Conservation (phyloP, 1,140 invertebrate genomes). For the Drosophila kikkawai region DNA sequence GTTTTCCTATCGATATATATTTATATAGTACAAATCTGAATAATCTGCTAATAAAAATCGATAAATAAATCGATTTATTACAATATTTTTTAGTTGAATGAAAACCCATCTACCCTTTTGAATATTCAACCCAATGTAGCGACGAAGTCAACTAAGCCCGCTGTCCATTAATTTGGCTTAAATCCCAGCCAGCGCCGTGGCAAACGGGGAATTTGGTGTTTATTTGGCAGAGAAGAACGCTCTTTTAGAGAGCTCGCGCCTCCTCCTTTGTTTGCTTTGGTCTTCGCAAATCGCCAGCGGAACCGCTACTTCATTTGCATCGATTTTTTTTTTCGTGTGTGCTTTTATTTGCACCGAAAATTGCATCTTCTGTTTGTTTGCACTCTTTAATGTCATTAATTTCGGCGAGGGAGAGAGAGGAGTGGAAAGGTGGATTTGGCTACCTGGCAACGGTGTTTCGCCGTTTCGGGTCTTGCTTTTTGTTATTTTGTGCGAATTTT, state of each 20-base stretch:
- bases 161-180: slow-evolving; percentile 80
- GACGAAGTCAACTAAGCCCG: slow-evolving; percentile 16
- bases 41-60: no score
- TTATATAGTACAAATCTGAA: no score
- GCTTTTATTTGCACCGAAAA: slow-evolving; percentile 52
- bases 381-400: slow-evolving; percentile 60
- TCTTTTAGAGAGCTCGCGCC: slow-evolving; percentile 7
- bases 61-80: no score
- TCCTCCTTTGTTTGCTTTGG: slow-evolving; percentile 37
- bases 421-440: background rate
- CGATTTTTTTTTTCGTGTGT: slow-evolving; percentile 28
- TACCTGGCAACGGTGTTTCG: slow-evolving; percentile 18
- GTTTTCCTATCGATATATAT: no score
- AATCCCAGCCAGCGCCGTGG: slow-evolving; percentile 47
- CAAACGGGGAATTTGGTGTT: slow-evolving; percentile 33
- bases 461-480: slow-evolving; percentile 43
- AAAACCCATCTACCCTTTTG: slow-evolving; percentile 9
- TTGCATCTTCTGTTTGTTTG: slow-evolving; percentile 64
- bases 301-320: slow-evolving; percentile 75
- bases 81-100: background rate
- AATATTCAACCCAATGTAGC: background rate
- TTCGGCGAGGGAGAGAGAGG: slow-evolving; percentile 16
- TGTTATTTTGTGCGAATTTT: slow-evolving; percentile 80
- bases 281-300: slow-evolving; percentile 31
- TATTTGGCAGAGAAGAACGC: slow-evolving; percentile 37